A percentile compares a stretch with the other conserved stretches of the same genome.
These are phyloP conservation scores for Gryllus longicercus DNA, from an alignment of 2,888 invertebrate species.

Conservation along the genomic window DNA sequence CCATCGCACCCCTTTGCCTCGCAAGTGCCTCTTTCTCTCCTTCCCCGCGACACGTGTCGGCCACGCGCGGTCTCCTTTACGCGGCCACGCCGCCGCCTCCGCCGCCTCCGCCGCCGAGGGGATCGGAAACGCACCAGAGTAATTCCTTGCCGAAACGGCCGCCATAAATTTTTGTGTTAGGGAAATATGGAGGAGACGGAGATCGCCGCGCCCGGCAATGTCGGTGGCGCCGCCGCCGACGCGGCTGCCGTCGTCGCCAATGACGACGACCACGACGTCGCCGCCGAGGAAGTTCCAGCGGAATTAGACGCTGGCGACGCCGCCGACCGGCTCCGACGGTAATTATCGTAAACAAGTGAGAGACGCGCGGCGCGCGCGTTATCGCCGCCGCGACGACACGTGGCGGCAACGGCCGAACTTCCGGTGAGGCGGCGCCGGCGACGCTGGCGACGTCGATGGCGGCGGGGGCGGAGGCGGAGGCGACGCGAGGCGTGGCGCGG, in stretches of 20 bases:
- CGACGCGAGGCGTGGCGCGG: neutral
- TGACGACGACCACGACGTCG: too few species aligned
- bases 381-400: neutral
- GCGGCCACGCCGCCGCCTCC: too few species aligned
- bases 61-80: neutral
- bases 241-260: neutral
- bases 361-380: neutral
- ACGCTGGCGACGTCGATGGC: neutral
- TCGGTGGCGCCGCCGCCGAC: neutral
- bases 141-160: conserved; percentile 11
- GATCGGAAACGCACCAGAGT: conserved; percentile 2
- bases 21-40: neutral
- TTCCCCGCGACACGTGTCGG: neutral
- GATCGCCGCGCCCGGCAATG: neutral
- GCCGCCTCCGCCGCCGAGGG: neutral
- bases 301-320: neutral
- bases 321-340: neutral
- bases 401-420: conserved; percentile 2
- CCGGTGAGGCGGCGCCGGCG: neutral
- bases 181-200: neutral
- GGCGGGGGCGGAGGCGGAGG: neutral
- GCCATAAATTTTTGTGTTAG: conserved; percentile 3
- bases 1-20: neutral
- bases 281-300: too few species aligned
- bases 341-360: conserved; percentile 17